Evolutionary conservation across 2,797 vertebrate genomes (phyloP), one percentile per base, ranked within the genome.

Genomic region (Moxostoma hubbsi): DNA sequence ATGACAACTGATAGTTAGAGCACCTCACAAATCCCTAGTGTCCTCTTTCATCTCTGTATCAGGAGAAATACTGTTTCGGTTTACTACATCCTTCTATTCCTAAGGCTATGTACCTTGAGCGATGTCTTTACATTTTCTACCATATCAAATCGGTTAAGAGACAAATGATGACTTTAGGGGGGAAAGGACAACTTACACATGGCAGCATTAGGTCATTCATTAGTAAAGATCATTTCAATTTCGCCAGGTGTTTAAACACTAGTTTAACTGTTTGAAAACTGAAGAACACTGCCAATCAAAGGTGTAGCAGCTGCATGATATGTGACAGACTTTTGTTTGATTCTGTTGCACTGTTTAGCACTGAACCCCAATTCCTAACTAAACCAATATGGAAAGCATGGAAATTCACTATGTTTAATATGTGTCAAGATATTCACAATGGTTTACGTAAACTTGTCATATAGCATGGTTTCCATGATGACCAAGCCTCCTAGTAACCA

Each of bases 1-100:
- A 67, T 77, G 62, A 75, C 72, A 68, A 9, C 51, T 69, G 84
- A 81, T 72, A 72, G 36, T 43, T 47, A 24, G 18, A 62, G 47
- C 54, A 73, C 63, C 55, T 66, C 16, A 66, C 11, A 73, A 49
- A 57, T 77, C 36, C 36, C 59, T 55, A 70, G 51, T 12, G 11
- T 61, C 13, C 6, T 36, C 65, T 72, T 58, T 75, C 43, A 59
- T 54, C 49, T 77, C 58, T 68, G 63, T 54, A 69, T 51, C 64
- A 46, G 51, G 65, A 6, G 10, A 57, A 66, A 18, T 70, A 51
- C 43, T 71, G 55, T 50, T 67, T 49, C 10, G 13, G 45, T 49
- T 1, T 47, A 45, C 46, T n/a, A 58, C 54, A 59, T 76, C 5
- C 18, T 59, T 59, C 55, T 61, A 47, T 49, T 57, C 63, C 51